Conservation (phyloP, 2,113 vertebrate genomes). For the Collichthys lucidus region DNA sequence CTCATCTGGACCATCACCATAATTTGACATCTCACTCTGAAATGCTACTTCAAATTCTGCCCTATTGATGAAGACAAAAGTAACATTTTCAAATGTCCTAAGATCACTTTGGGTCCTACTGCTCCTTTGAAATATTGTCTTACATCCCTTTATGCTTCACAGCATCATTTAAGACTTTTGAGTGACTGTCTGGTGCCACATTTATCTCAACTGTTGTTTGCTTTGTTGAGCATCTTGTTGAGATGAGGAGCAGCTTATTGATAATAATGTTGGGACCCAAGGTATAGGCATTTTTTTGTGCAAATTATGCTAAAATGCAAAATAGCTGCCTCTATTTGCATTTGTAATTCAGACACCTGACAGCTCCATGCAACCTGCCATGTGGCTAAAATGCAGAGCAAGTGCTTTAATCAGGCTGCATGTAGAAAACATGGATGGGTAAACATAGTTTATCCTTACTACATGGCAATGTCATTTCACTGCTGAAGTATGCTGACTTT, state of each 20-base stretch:
- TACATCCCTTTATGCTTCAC: slow-evolving; percentile 9
- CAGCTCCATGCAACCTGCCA: slow-evolving; percentile 61
- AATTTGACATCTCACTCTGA: slow-evolving; percentile 4
- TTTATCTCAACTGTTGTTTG: slow-evolving; percentile 45
- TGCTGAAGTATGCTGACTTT: slow-evolving; percentile 15
- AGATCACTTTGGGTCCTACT: slow-evolving; percentile 6
- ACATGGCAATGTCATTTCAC: slow-evolving; percentile 30
- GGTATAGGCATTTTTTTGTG: slow-evolving; percentile 33
- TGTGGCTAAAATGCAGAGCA: slow-evolving; percentile 53
- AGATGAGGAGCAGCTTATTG: slow-evolving; percentile 43
- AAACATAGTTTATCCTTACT: slow-evolving; percentile 41
- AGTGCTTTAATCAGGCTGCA: slow-evolving; percentile 49
- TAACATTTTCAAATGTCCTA: slow-evolving; percentile 30
- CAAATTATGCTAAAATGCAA: slow-evolving; percentile 55
- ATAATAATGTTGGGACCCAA: slow-evolving; percentile 51
- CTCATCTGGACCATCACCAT: background rate
- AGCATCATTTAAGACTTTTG: slow-evolving; percentile 32
- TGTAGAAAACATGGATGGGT: slow-evolving; percentile 49
- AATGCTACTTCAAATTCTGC: slow-evolving; percentile 22
- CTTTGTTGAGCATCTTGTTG: slow-evolving; percentile 53
- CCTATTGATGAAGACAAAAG: slow-evolving; percentile 4
- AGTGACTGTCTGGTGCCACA: slow-evolving; percentile 32
- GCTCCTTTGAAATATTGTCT: background rate
- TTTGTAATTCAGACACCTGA: slow-evolving; percentile 72
- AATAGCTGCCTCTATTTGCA: slow-evolving; percentile 71